Percentiles rank a stretch among this genome's conserved stretches.
These are phyloP conservation scores for Sitobion miscanthi DNA, from an alignment of 1,140 invertebrate species.

Conservation along the genomic window DNA sequence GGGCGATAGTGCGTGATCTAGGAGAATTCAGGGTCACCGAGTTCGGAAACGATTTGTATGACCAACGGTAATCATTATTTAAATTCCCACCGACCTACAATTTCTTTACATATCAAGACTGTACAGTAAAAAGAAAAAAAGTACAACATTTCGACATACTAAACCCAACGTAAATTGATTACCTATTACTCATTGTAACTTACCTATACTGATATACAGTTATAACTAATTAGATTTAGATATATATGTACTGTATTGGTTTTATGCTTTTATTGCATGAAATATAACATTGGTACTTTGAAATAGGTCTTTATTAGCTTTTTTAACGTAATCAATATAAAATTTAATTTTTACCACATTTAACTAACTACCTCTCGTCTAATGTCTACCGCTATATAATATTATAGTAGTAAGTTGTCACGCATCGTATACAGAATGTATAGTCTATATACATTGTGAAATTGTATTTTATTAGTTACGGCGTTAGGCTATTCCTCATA, in stretches of 20 bases:
- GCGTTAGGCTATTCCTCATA: not conserved
- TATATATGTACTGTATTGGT: not conserved
- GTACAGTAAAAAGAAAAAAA: not conserved
- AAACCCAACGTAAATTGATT: not conserved
- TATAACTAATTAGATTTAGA: not conserved
- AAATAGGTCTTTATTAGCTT: not conserved
- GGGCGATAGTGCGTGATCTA: not conserved
- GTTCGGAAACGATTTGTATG: conserved; percentile 31
- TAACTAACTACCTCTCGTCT: no score
- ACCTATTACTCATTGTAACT: not conserved
- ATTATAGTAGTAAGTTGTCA: not conserved
- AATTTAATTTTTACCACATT: not conserved
- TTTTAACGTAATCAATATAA: not conserved
- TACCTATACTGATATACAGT: not conserved
- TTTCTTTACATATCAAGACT: not conserved
- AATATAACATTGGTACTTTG: not conserved
- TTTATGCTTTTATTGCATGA: not conserved
- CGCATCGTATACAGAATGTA: not conserved
- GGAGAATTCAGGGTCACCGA: not conserved
- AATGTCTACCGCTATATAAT: not conserved
- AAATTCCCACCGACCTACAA: not conserved
- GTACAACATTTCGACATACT: not conserved
- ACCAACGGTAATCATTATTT: conserved; percentile 14
- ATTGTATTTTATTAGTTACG: not conserved
- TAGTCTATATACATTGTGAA: not conserved